These are phyloP conservation scores for Amazona finschi DNA, from an alignment of 2,797 vertebrate species.

Conservation along the genomic window DNA sequence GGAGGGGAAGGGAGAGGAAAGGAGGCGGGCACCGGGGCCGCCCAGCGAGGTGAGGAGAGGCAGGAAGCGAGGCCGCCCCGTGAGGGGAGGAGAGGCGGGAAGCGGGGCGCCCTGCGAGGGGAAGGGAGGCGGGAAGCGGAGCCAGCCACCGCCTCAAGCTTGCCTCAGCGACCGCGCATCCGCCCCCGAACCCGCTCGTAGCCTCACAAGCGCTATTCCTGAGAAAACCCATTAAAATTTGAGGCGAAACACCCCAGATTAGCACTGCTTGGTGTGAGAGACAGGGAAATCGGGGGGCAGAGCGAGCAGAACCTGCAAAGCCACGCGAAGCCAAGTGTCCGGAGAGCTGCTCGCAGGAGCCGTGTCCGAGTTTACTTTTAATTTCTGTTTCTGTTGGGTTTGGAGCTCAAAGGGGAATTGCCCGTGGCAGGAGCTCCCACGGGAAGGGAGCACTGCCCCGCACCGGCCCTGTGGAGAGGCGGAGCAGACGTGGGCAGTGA, in stretches of 20 bases:
- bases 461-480: background rate
- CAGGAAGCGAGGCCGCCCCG: background rate
- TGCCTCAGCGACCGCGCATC: rapidly evolving
- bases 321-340: rapidly evolving
- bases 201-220: background rate
- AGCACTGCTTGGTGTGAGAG: no score
- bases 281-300: background rate
- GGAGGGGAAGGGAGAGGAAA: no score
- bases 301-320: background rate
- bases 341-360: rapidly evolving
- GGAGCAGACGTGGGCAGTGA: background rate
- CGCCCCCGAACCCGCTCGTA: rapidly evolving
- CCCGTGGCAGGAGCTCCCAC: background rate
- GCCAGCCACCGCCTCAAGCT: background rate
- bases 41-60: no score
- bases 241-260: rapidly evolving
- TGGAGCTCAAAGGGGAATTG: background rate
- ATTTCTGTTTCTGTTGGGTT: background rate
- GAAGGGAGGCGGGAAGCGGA: background rate
- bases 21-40: background rate
- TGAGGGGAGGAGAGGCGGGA: background rate
- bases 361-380: rapidly evolving
- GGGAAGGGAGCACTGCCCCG: rapidly evolving
- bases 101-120: background rate
- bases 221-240: background rate